These are phyloP conservation scores for Aphidoletes aphidimyza DNA, from an alignment of 2,888 invertebrate species.

Conservation along the genomic window DNA sequence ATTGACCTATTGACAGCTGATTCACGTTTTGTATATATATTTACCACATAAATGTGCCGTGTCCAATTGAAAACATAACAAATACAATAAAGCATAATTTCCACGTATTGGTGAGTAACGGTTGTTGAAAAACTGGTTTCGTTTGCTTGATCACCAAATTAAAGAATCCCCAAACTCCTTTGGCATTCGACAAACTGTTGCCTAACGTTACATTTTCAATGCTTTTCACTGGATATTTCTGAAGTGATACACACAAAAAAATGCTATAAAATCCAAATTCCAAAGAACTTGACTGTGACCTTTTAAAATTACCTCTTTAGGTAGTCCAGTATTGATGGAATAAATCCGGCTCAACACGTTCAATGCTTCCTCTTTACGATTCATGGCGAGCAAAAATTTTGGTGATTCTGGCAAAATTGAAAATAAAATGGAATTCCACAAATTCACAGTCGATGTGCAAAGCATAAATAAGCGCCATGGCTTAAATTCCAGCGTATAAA, in stretches of 20 bases:
- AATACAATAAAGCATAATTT: slow-evolving; percentile 63
- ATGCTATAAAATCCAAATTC: no score
- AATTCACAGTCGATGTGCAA: slow-evolving; percentile 73
- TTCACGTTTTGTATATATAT: slow-evolving; percentile 26
- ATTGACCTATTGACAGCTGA: no score
- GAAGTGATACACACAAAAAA: no score
- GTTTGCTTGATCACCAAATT: no score
- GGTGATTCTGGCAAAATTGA: slow-evolving; percentile 80
- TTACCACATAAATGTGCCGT: slow-evolving; percentile 65
- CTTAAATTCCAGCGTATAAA: slow-evolving; percentile 70
- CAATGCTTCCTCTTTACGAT: slow-evolving; percentile 71
- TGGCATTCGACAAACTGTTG: neutral
- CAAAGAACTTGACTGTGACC: no score
- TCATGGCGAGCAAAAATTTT: slow-evolving; percentile 76
- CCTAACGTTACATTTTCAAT: neutral
- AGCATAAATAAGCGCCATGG: slow-evolving; percentile 75
- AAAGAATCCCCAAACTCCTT: slow-evolving; percentile 57
- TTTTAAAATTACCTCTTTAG: slow-evolving; percentile 4
- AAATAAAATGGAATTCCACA: slow-evolving; percentile 73
- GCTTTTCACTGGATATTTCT: neutral
- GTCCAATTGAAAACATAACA: slow-evolving; percentile 61
- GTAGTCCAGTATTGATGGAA: neutral
- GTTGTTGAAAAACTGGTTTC: slow-evolving; percentile 62
- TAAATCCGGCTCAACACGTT: slow-evolving; percentile 67
- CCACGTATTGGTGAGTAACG: slow-evolving; percentile 61